Conservation (phyloP, 2,888 invertebrate species). For the Drosophila hawaiiensis region DNA sequence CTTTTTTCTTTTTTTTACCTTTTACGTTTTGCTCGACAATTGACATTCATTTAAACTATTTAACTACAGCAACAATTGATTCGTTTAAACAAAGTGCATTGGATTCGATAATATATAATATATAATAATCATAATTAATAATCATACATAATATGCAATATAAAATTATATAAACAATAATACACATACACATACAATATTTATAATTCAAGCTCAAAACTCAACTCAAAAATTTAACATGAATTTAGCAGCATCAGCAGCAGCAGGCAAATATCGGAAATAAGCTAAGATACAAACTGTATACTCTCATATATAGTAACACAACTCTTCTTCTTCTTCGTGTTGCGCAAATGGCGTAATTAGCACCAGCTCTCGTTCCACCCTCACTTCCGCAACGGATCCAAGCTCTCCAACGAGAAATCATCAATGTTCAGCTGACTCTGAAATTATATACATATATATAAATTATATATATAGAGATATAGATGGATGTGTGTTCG, state of each 20-base stretch:
- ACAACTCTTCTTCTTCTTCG: conserved; percentile 26
- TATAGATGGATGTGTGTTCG: neutral
- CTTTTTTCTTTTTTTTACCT: conserved; percentile 34
- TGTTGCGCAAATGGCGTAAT: conserved; percentile 62
- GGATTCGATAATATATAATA: conserved; percentile 63
- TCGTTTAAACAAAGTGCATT: conserved; percentile 74
- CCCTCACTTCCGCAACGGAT: conserved; percentile 91
- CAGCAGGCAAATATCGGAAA: conserved; percentile 44
- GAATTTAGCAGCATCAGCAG: conserved; percentile 38
- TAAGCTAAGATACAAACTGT: conserved; percentile 30
- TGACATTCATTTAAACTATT: conserved; percentile 73
- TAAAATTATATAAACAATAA: conserved; percentile 76
- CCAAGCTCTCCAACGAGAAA: conserved; percentile 96
- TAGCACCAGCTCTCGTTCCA: conserved; percentile 59
- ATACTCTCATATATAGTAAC: conserved; percentile 34
- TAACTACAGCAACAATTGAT: conserved; percentile 77
- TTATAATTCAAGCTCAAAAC: conserved; percentile 50
- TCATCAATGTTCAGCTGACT: conserved; percentile 90
- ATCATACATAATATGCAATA: conserved; percentile 65
- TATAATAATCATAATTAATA: conserved; percentile 53
- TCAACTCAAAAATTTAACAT: conserved; percentile 31
- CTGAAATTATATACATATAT: conserved; percentile 85
- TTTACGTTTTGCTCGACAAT: conserved; percentile 46
- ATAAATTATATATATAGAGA: neutral
- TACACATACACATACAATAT: conserved; percentile 68